Evolutionary conservation across 2,888 invertebrate genomes (phyloP), one percentile per base, ranked within the genome.

Genomic region (Chrysopilus asiliformis): DNA sequence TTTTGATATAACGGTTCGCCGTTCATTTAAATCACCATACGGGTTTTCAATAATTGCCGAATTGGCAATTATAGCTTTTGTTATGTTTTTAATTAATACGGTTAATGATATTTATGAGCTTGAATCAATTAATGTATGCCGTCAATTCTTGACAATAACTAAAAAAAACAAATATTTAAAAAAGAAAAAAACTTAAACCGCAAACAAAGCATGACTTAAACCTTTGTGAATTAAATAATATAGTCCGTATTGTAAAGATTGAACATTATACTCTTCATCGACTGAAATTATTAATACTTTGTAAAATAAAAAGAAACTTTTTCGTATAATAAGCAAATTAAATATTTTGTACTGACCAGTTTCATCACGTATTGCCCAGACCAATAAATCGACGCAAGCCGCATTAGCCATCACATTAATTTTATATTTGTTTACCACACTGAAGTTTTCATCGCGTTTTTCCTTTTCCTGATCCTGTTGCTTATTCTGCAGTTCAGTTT

Each of bases 341-440:
- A 28, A 22, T 2, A 8, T 22, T 2, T 24, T 8, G 4, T 28
- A 47, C 54, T 67, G 60, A 90, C 93, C 91, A 55, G 87, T 85
- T 68, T 95, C 95, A 60, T 95, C 95, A 2, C 85, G 83, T 46
- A 94, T 91, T 2, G 95, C 93, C 97, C 97, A 98, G 19, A 97
- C 94, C 2, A 98, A 70, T 6, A 98, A 69, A 61, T 98, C 95
- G 0, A 98, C 91, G 55, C 95, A 97, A 2, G 93, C 93, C 0
- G 95, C 91, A 65, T 94, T 94, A 1, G 93, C 90, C 79, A 90
- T 89, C 0, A 95, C 91, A 53, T 91, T 91, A 24, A 93, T 79
- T 67, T 90, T 89, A 58, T 89, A 90, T 57, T 85, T 84, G 61
- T 91, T 87, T 3, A 90, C 81, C 0, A 82, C 75, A 2, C 79